Base-by-base conservation (phyloP, 2,797 vertebrate species). In the Fundulus diaphanus region DNA sequence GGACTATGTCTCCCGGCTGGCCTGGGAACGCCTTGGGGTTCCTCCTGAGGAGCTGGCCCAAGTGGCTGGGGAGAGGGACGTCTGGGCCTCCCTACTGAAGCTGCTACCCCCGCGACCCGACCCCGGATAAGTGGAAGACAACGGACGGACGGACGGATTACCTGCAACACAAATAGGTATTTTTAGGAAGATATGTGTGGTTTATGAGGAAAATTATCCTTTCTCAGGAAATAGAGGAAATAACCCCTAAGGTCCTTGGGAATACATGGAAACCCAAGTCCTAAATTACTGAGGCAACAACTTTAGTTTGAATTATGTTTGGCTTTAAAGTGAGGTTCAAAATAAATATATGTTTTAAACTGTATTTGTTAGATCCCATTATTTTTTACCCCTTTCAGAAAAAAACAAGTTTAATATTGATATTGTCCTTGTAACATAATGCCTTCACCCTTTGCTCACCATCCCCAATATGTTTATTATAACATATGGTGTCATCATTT, bases 121-220 rank as follows among this genome's bases (percentile, higher is more conserved):
- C n/a, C n/a, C n/a, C n/a, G n/a, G n/a, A n/a, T n/a, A n/a, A n/a
- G n/a, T n/a, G n/a, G n/a, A n/a, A n/a, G n/a, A n/a, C n/a, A n/a
- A n/a, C n/a, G n/a, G n/a, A n/a, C n/a, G n/a, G n/a, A n/a, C n/a
- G n/a, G n/a, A n/a, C n/a, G n/a, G n/a, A n/a, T n/a, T n/a, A 86
- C 79, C 63, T 77, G 82, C 49, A 79, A 74, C 29, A 73, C 61
- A 65, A 80, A 88, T 85, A 86, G 86, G 81, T 85, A 16, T 88
- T 88, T 85, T 70, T 75, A 87, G n/a, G 73, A 80, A 85, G 72
- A 37, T 59, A 73, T 79, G 35, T 81, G 73, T 75, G 79, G 74
- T 63, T 85, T 85, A 78, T 83, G 76, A 82, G 78, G 66, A 61
- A 83, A 77, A 22, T 40, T 84, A 91, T 83, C 69, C 54, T 76